phyloP scores from a whole-genome alignment of 2,888 invertebrate genomes.

The Tiliacea aurago region DNA sequence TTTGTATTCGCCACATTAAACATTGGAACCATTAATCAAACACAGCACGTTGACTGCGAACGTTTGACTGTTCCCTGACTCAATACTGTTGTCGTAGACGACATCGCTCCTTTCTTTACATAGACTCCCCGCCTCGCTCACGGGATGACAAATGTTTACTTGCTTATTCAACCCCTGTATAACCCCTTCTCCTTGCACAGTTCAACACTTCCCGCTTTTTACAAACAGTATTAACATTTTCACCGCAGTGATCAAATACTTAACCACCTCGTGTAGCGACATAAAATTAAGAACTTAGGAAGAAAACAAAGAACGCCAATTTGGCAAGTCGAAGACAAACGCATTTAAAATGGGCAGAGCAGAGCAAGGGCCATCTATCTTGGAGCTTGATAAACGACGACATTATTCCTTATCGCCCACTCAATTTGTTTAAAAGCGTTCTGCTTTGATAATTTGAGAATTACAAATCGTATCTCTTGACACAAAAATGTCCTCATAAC shows the following conservation, averaged over 20 bases:
- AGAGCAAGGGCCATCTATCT: constrained; percentile 89
- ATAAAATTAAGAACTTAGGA: constrained; percentile 81
- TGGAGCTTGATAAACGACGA: constrained; percentile 90
- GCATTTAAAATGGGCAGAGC: constrained; percentile 91
- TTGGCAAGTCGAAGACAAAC: constrained; percentile 90
- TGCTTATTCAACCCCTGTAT: constrained; percentile 75
- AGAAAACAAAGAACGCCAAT: constrained; percentile 88
- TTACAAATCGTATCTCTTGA: constrained; percentile 89
- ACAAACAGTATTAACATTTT: constrained; percentile 66
- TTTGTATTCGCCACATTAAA: constrained; percentile 58
- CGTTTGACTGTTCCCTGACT: constrained; percentile 62
- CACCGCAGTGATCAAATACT: constrained; percentile 70
- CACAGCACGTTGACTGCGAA: constrained; percentile 45
- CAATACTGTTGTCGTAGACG: constrained; percentile 59
- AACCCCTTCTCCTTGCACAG: constrained; percentile 73
- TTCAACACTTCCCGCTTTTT: constrained; percentile 70
- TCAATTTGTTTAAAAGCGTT: constrained; percentile 91
- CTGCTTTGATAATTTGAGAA: constrained; percentile 90
- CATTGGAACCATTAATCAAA: constrained; percentile 64
- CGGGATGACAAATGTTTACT: constrained; percentile 85
- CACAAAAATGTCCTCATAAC: constrained; percentile 88
- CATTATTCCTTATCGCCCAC: constrained; percentile 91
- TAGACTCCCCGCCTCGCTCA: constrained; percentile 73
- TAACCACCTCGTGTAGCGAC: constrained; percentile 69
- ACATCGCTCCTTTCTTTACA: constrained; percentile 70